Base-by-base conservation (phyloP, 2,113 vertebrate genomes). In the Sceloporus undulatus region DNA sequence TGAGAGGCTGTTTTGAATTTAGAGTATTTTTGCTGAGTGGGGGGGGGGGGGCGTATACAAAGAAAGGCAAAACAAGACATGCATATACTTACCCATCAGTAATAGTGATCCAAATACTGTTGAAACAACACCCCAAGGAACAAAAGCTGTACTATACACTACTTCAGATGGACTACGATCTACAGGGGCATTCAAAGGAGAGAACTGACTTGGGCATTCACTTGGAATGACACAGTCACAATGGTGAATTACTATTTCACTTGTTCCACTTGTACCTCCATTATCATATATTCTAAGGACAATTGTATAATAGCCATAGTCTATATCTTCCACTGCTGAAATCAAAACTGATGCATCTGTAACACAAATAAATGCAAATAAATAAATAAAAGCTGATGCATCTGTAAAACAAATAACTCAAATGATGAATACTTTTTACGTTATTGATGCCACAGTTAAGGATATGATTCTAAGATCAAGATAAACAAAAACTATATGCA, bases 71-170 rank as follows among this genome's bases (percentile, higher is more conserved):
- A 65, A 13, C 62, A 65, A 18, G 5, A 6, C 19, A 21, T 6
- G 65, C 65, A 66, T 10, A 29, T 71, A 71, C 98, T 99, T 95
- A 99, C 98, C 13, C 62, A 98, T 92, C 87, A 98, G 29, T 21
- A 98, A 87, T 0, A 95, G 89, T 4, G 98, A 93, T 29, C 98
- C 97, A 76, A 98, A 80, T 75, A 98, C 97, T 96, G 98, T 92
- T 9, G 98, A 91, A 89, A 98, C 97, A 90, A 98, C 94, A 56
- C 93, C 98, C 97, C 97, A 94, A 9, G 93, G 74, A 19, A 98
- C 98, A 11, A 99, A 96, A 27, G 95, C 85, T 10, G 95, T 59
- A 34, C 95, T 92, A 10, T 1, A 79, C 9, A 34, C 7, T 42
- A 9, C 42, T 18, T 59, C 0, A 48, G 92, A 96, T 48, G 34